These are phyloP conservation scores for Ceuthmochares aereus DNA, from an alignment of 2,113 vertebrate genomes.

Conservation along the genomic window DNA sequence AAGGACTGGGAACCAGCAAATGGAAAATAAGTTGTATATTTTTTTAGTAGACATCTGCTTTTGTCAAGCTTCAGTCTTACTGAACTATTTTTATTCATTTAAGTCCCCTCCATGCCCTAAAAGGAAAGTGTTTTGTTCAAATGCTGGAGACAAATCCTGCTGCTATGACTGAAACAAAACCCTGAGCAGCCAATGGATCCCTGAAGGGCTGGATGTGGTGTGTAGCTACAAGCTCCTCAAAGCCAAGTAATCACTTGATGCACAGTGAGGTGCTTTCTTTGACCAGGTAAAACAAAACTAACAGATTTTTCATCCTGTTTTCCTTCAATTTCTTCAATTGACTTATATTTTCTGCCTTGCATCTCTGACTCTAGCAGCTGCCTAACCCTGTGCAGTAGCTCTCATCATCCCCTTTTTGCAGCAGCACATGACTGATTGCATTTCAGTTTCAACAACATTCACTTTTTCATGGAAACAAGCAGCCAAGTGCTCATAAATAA, in stretches of 20 bases:
- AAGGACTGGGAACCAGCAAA: background rate
- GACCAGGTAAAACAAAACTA: background rate
- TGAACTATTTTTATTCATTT: background rate
- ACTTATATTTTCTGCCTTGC: background rate
- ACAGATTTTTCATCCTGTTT: background rate
- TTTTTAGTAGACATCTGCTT: background rate
- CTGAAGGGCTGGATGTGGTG: background rate
- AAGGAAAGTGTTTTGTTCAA: background rate
- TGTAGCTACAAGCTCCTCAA: background rate
- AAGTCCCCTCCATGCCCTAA: too few species aligned
- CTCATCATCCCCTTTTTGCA: background rate
- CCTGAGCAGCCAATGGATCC: background rate
- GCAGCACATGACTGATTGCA: background rate
- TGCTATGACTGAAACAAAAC: background rate
- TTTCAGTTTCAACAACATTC: background rate
- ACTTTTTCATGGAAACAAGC: accelerated
- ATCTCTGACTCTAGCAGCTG: background rate
- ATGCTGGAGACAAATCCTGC: background rate
- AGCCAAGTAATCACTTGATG: background rate
- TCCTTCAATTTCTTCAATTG: background rate
- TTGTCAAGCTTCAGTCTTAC: background rate
- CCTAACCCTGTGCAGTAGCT: background rate
- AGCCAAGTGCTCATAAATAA: background rate
- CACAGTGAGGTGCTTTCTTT: background rate
- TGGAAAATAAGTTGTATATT: conserved; percentile 22